These are phyloP conservation scores for Caenorhabditis sp. DNA, from an alignment of 2,888 invertebrate species.

Conservation along the genomic window DNA sequence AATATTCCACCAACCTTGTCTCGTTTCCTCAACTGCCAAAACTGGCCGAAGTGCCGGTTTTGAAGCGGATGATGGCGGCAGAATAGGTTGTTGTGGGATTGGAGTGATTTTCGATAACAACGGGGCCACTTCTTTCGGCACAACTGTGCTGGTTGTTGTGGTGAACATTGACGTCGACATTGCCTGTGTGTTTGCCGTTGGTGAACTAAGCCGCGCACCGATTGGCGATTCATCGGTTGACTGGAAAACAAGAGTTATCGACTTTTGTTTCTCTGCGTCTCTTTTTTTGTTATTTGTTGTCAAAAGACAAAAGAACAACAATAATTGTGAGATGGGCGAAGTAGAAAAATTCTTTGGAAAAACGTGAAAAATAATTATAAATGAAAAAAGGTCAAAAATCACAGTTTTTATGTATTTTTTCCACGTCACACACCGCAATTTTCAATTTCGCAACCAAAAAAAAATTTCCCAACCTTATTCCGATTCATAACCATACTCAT, in stretches of 20 bases:
- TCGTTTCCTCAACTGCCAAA: not conserved
- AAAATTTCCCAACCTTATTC: constrained; percentile 26
- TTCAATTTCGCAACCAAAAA: not conserved
- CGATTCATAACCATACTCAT: constrained; percentile 48
- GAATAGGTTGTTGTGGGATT: constrained; percentile 5
- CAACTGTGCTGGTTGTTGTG: constrained; percentile 9
- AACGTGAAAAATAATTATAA: not conserved
- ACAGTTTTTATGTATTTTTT: too few species aligned
- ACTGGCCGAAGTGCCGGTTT: constrained; percentile 32
- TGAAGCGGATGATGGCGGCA: constrained; percentile 27
- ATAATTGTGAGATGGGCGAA: too few species aligned
- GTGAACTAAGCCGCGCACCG: constrained; percentile 26
- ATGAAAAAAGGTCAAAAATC: not conserved
- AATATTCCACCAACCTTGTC: too few species aligned
- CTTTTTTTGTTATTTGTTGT: not conserved
- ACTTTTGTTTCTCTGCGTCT: not conserved
- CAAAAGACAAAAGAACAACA: not conserved
- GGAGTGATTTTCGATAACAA: constrained; percentile 6
- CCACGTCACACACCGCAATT: too few species aligned
- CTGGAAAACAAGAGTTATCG: constrained; percentile 10
- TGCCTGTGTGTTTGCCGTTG: constrained; percentile 11
- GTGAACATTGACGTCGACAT: constrained; percentile 43
- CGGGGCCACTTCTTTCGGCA: constrained; percentile 17
- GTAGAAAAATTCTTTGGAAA: too few species aligned
- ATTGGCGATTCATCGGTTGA: constrained; percentile 29